Percentiles rank a stretch among this genome's conserved stretches.
phyloP scores from a whole-genome alignment of 1,140 invertebrate genomes.

The Temnothorax longispinosus region DNA sequence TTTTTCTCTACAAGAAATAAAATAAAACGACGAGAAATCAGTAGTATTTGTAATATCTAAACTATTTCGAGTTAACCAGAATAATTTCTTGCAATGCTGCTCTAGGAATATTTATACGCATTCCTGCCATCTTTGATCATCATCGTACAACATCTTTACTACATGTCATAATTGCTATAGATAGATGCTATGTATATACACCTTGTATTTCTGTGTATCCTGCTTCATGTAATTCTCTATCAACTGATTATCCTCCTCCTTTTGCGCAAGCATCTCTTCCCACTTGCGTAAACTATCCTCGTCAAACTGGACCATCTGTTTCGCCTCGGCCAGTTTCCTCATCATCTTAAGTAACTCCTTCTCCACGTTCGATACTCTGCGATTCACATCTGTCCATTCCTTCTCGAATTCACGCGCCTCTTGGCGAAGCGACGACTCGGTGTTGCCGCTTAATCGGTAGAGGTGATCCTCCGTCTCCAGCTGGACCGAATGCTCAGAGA shows the following conservation, averaged over 20 bases:
- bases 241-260: slow-evolving; percentile 87
- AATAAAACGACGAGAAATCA: background rate
- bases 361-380: slow-evolving; percentile 79
- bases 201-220: slow-evolving; percentile 88
- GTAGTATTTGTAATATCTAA: background rate
- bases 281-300: slow-evolving; percentile 87
- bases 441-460: slow-evolving; percentile 84
- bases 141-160: background rate
- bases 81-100: background rate
- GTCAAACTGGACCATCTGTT: slow-evolving; percentile 88
- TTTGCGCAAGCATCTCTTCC: slow-evolving; percentile 88
- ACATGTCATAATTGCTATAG: slow-evolving; percentile 24
- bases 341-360: slow-evolving; percentile 83
- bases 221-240: slow-evolving; percentile 89
- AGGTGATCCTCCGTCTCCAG: slow-evolving; percentile 88
- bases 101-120: background rate
- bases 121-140: background rate
- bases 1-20: background rate
- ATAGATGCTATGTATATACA: slow-evolving; percentile 59
- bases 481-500: slow-evolving; percentile 87
- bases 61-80: background rate
- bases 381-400: slow-evolving; percentile 83
- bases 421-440: slow-evolving; percentile 84
- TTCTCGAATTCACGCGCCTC: slow-evolving; percentile 86
- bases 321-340: slow-evolving; percentile 87